A percentile compares a stretch with the other conserved stretches of the same genome.
Evolutionary conservation across 2,888 invertebrate species (phyloP).

Genomic region (Clepsis dumicolana): DNA sequence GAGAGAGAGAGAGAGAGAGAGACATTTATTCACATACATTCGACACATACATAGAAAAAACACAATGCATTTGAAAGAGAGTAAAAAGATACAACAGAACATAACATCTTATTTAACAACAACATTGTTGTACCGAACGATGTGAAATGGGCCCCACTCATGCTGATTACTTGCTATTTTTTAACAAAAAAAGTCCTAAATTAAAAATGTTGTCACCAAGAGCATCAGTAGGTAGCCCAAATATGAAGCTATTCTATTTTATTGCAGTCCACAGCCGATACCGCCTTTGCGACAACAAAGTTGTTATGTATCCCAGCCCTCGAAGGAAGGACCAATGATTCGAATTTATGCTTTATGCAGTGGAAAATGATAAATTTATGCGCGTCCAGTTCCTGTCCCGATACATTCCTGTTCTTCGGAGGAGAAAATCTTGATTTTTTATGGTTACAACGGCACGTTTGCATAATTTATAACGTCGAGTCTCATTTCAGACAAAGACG

Average conservation of each 20-base stretch:
- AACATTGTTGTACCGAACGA: no score
- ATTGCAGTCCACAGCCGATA: constrained; percentile 20
- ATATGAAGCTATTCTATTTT: constrained; percentile 13
- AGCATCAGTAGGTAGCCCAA: background rate
- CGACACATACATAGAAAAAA: no score
- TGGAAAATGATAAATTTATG: constrained; percentile 86
- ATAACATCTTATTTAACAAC: no score
- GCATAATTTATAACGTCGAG: constrained; percentile 68
- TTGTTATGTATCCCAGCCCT: constrained; percentile 57
- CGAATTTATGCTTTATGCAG: constrained; percentile 85
- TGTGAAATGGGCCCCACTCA: no score
- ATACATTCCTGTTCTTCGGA: constrained; percentile 65
- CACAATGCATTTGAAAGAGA: no score
- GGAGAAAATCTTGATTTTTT: constrained; percentile 74
- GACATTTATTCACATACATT: no score
- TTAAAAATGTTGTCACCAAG: background rate
- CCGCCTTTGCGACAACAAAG: constrained; percentile 47
- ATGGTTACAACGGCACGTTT: constrained; percentile 78
- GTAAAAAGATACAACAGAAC: no score
- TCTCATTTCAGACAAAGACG: constrained; percentile 45
- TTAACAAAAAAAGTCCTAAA: no score
- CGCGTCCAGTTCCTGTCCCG: constrained; percentile 78
- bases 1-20: no score
- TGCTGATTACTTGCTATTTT: no score
- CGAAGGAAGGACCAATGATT: constrained; percentile 79